These are phyloP conservation scores for Vicugna pacos DNA, from an alignment of 2,113 vertebrate genomes.

Conservation along the genomic window DNA sequence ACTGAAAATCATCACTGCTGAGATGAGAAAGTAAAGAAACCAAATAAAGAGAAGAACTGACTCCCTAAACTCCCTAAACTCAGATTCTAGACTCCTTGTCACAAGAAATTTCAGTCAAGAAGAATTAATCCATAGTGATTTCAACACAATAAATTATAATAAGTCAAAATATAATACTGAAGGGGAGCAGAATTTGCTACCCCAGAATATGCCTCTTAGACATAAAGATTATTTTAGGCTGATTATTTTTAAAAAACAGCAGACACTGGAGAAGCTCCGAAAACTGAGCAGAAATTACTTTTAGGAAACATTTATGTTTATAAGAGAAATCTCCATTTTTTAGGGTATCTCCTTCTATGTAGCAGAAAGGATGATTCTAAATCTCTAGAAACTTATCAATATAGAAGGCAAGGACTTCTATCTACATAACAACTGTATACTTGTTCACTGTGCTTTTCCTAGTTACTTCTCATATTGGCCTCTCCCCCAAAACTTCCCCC, in stretches of 20 bases:
- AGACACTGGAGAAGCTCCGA: not conserved
- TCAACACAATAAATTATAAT: not conserved
- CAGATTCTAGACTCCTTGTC: slow-evolving; percentile 58
- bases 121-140: slow-evolving; percentile 62
- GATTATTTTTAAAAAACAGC: not conserved
- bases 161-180: slow-evolving; percentile 31
- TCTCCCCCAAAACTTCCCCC: not conserved
- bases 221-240: not conserved
- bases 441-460: not conserved
- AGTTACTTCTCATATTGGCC: not conserved
- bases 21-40: slow-evolving; percentile 71
- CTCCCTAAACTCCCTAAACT: slow-evolving; percentile 17
- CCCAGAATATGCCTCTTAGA: not conserved
- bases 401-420: not conserved
- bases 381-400: not conserved
- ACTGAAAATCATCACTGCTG: slow-evolving; percentile 76
- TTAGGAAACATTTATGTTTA: not conserved
- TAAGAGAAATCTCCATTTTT: not conserved
- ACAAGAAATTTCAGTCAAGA: slow-evolving; percentile 46
- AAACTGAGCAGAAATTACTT: not conserved
- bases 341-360: not conserved
- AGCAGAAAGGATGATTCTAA: not conserved
- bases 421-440: not conserved
- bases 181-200: not conserved
- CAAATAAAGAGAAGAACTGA: slow-evolving; percentile 66